phyloP scores from a whole-genome alignment of 2,888 invertebrate species.

The Nomada flava region DNA sequence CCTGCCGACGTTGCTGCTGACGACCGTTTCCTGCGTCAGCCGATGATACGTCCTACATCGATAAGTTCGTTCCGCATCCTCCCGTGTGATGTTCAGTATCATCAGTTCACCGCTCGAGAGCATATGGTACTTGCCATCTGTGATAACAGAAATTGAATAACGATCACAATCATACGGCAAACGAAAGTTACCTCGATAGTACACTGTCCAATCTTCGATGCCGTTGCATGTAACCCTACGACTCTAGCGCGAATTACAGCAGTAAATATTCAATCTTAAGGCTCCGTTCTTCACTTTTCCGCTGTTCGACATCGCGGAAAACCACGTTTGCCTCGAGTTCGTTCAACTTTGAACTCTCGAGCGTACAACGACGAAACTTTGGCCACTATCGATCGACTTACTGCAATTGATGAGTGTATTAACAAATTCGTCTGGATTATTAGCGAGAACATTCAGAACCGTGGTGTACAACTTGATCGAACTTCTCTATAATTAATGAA shows the following conservation, averaged over 20 bases:
- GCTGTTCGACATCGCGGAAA: not conserved
- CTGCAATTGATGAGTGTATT: conserved; percentile 49
- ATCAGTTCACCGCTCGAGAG: conserved; percentile 87
- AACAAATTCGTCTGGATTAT: conserved; percentile 54
- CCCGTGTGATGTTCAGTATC: conserved; percentile 86
- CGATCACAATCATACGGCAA: not conserved
- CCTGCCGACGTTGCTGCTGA: conserved; percentile 86
- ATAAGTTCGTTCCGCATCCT: conserved; percentile 86
- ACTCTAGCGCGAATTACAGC: not conserved
- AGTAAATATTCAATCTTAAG: conserved; percentile 1
- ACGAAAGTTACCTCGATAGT: not conserved
- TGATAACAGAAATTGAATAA: conserved; percentile 50
- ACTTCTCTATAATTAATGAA: conserved; percentile 62
- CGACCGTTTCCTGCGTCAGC: conserved; percentile 86
- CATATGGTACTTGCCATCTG: conserved; percentile 87
- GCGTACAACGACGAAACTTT: conserved; percentile 32
- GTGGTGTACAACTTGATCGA: conserved; percentile 52
- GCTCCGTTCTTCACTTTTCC: not conserved
- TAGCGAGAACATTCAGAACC: conserved; percentile 38
- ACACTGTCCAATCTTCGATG: too few species aligned
- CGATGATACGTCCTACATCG: conserved; percentile 87
- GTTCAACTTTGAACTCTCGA: conserved; percentile 36
- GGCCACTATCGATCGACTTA: conserved; percentile 45
- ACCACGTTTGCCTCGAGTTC: conserved; percentile 1
- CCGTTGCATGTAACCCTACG: too few species aligned